A percentile compares a stretch with the other conserved stretches of the same genome.
These are phyloP conservation scores for Holocentrus rufus DNA, from an alignment of 2,797 vertebrate genomes.

Conservation along the genomic window DNA sequence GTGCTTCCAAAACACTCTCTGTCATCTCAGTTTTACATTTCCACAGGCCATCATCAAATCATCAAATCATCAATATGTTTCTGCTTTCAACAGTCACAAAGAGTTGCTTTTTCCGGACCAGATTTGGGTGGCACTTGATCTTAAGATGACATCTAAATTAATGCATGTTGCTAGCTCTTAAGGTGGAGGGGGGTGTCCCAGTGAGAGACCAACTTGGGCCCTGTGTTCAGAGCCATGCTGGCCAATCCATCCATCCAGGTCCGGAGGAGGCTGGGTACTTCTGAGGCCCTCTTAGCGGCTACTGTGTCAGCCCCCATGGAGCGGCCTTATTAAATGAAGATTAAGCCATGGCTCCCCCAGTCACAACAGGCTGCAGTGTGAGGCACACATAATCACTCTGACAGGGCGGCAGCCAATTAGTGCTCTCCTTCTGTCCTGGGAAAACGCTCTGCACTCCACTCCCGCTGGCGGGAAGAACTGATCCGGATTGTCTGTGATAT, in stretches of 20 bases:
- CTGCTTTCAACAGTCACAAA: not conserved
- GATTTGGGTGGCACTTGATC: conserved; percentile 34
- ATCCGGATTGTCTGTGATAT: conserved; percentile 77
- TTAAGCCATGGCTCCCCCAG: conserved; percentile 78
- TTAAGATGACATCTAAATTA: conserved; percentile 23
- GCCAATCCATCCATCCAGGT: conserved; percentile 28
- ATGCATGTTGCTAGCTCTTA: conserved; percentile 31
- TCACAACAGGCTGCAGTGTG: conserved; percentile 78
- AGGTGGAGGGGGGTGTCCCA: conserved; percentile 21
- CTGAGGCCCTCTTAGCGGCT: conserved; percentile 69
- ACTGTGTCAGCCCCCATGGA: conserved; percentile 77
- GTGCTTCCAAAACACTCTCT: conserved; percentile 43
- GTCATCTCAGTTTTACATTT: conserved; percentile 34
- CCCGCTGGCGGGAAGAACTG: conserved; percentile 77
- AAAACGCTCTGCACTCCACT: conserved; percentile 71
- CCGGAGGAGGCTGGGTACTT: conserved; percentile 54
- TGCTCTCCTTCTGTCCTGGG: conserved; percentile 78
- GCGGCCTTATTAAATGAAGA: conserved; percentile 85
- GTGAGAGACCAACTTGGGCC: conserved; percentile 28
- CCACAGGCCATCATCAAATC: too few species aligned
- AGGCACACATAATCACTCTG: conserved; percentile 78
- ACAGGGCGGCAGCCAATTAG: conserved; percentile 81
- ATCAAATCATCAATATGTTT: conserved; percentile 21
- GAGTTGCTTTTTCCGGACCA: conserved; percentile 5
- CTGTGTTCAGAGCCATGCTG: conserved; percentile 46